Percentiles rank a stretch among this genome's conserved stretches.
Evolutionary conservation across 2,888 invertebrate species (phyloP).

Genomic region (Philereme vetulata): DNA sequence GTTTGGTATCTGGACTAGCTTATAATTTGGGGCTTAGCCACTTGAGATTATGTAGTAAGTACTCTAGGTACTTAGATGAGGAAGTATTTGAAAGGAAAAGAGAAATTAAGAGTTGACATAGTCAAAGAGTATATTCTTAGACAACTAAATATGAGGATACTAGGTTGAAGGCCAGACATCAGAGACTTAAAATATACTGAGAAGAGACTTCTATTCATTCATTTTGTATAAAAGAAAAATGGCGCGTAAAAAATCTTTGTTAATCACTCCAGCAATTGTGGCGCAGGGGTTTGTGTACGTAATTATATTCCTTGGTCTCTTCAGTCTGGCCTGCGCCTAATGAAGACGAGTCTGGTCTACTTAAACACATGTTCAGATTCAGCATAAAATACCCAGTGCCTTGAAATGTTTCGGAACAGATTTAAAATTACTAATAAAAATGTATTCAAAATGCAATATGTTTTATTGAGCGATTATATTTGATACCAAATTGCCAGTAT

Average conservation of each 20-base stretch:
- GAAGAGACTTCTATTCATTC: no score
- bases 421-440: slow-evolving; percentile 45
- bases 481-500: slow-evolving; percentile 51
- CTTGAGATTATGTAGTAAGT: slow-evolving; percentile 3
- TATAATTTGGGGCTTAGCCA: slow-evolving; percentile 16
- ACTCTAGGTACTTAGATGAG: no score
- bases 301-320: no score
- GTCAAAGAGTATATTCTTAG: slow-evolving; percentile 10
- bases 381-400: slow-evolving; percentile 38
- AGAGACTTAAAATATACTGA: no score
- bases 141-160: background rate
- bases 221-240: no score
- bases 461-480: slow-evolving; percentile 60
- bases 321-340: no score
- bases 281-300: no score
- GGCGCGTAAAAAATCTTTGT: background rate
- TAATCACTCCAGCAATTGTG: background rate
- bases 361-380: slow-evolving; percentile 10
- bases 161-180: no score
- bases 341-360: background rate
- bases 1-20: background rate
- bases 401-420: slow-evolving; percentile 45
- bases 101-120: slow-evolving; percentile 19
- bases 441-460: slow-evolving; percentile 39
- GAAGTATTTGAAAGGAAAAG: background rate